Evolutionary conservation across 1,140 invertebrate genomes (phyloP), one percentile per base, ranked within the genome.

Genomic region (Sycophaga agraensis): DNA sequence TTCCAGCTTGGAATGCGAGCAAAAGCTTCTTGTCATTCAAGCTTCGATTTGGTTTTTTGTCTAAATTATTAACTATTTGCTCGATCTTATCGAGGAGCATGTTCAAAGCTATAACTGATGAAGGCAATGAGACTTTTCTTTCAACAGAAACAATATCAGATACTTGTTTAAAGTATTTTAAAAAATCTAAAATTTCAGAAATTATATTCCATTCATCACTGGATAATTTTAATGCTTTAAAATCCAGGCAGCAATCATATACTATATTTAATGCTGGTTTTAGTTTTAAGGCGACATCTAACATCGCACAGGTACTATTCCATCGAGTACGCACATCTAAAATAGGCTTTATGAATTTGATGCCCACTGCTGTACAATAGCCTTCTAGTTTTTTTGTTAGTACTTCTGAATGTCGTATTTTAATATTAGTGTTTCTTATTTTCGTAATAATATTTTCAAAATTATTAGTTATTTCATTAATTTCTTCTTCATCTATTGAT

Each of bases 271-370:
- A 34, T 17, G 37, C 37, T 4, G 11, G 11, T 54, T 28, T 40
- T 31, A 54, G 16, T 54, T 42, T 40, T 17, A 21, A 24, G 4
- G 22, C 21, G 16, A 11, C n/a, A 34, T 37, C 7, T 3, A 57
- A 14, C 55, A 57, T 57, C 34, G 34, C 17, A 54, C 7, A 54
- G 1, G 51, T 54, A 21, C 39, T 54, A 28, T 54, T 21, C 51
- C 51, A 54, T 4, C 51, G 16, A 8, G 49, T 51, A n/a, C 22
- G 21, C 7, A 39, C 17, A 39, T 51, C 49, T 7, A 39, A n/a
- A 5, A 19, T 12, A 16, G 31, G 14, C 16, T 26, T 43, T 21
- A 26, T 31, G 31, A 31, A 54, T 5, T 24, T 16, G 9, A 42
- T 28, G 2, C 28, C 16, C 24, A 9, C 2, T 17, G 39, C 51